These are phyloP conservation scores for Syngnathus floridae DNA, from an alignment of 2,113 vertebrate genomes.

Conservation along the genomic window DNA sequence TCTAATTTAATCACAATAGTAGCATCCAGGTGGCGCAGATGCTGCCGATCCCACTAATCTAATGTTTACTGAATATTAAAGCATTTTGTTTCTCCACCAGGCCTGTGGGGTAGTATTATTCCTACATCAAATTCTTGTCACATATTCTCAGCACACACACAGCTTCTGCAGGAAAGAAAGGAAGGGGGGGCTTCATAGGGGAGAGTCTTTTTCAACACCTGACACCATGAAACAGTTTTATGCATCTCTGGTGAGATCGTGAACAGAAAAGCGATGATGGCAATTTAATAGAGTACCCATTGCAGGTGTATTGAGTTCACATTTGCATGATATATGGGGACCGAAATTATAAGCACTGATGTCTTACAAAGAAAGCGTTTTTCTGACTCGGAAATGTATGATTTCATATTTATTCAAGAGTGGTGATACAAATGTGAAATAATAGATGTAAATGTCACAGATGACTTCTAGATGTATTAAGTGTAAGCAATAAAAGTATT, in stretches of 20 bases:
- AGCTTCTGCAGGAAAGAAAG: background rate
- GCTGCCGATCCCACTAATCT: background rate
- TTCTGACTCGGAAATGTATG: too few relatives aligned
- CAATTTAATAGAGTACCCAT: too few relatives aligned
- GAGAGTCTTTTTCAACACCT: background rate
- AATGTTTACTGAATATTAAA: background rate
- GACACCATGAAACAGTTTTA: background rate
- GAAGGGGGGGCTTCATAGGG: background rate
- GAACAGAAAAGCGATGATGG: background rate
- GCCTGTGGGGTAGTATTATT: background rate
- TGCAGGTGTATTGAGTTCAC: too few relatives aligned
- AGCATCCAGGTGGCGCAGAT: background rate
- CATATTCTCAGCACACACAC: background rate
- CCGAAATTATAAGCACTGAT: too few relatives aligned
- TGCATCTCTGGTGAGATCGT: background rate
- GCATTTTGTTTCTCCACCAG: background rate
- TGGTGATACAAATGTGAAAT: too few relatives aligned
- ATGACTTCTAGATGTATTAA: too few relatives aligned
- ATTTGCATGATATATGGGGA: too few relatives aligned
- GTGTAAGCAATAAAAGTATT: too few relatives aligned
- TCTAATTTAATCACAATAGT: background rate
- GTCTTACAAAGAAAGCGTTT: too few relatives aligned
- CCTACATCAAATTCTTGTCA: background rate
- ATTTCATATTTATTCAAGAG: too few relatives aligned
- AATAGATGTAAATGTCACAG: too few relatives aligned